Base-by-base conservation (phyloP, 2,113 vertebrate species). In the Aythya baeri region DNA sequence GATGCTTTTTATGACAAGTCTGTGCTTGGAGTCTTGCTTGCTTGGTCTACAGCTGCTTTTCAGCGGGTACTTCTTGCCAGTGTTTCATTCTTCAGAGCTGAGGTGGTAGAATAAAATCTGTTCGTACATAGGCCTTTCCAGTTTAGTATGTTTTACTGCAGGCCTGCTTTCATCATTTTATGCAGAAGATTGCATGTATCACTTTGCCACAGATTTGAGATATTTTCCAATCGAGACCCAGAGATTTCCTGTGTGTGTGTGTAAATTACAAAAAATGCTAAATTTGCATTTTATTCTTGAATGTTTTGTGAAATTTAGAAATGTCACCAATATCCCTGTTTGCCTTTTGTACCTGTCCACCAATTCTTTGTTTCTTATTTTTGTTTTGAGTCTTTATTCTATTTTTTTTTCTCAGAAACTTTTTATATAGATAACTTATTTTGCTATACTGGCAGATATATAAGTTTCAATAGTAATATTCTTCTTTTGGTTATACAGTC, bases 71-170 rank as follows among this genome's bases (percentile, higher is more conserved):
- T 80, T 84, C 44, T 66, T 2, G 0, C 18, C 23, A 66, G 63
- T 2, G 0, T 21, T 46, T 70, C 0, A 0, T 63, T 74, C 21
- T 78, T 0, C 0, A 17, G 38, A 65, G 29, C 13, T 54, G 43
- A 72, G 36, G 29, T 20, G 38, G 52, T 23, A 54, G 49, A 41
- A 76, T 34, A 36, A 78, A 70, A 27, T 26, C 27, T 71, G 26
- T 36, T 67, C 38, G 14, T 52, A 34, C 25, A 5, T 17, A 38
- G 13, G n/a, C 54, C 2, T 1, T 67, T 72, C 6, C 10, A 63
- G 17, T 58, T 85, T 31, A n/a, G 17, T 29, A 7, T n/a, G 52
- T 55, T 76, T 77, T 81, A 27, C 23, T 52, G 36, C 65, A 73
- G 41, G 46, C 18, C 65, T 44, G 41, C 65, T 67, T 67, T 67